phyloP scores from a whole-genome alignment of 1,140 invertebrate genomes.

The Papilio machaon region DNA sequence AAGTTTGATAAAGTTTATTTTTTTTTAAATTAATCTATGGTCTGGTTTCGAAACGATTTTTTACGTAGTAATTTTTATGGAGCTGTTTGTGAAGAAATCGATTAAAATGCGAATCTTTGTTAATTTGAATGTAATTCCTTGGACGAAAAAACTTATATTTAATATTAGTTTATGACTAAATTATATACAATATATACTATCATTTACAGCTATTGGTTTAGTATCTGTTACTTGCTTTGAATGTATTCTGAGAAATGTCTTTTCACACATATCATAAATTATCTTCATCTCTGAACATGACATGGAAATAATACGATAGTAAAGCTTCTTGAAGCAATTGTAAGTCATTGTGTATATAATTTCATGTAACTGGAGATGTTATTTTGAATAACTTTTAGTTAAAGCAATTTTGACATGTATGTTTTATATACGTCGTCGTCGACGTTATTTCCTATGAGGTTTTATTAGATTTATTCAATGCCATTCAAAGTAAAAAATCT shows the following conservation, averaged over 20 bases:
- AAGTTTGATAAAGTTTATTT: background rate
- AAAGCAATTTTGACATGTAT: too few species aligned
- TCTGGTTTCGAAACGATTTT: background rate
- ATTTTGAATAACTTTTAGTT: too few species aligned
- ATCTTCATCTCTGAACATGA: background rate
- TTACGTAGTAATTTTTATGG: background rate
- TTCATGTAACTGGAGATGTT: too few species aligned
- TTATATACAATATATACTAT: background rate
- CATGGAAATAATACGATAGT: background rate
- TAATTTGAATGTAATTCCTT: too few species aligned
- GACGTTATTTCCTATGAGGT: too few species aligned
- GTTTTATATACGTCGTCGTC: too few species aligned
- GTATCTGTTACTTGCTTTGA: background rate
- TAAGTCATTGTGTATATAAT: background rate
- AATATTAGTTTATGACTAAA: background rate
- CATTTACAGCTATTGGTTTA: background rate
- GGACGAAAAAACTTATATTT: background rate
- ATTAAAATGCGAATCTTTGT: background rate
- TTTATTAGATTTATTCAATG: too few species aligned
- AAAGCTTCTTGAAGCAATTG: background rate
- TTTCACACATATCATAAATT: background rate
- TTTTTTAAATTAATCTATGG: background rate
- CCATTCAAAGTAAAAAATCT: too few species aligned
- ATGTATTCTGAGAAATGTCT: background rate
- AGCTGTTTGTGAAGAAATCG: background rate